Base-by-base conservation (phyloP, 2,797 vertebrate genomes). In the Synaphobranchus kaupii region DNA sequence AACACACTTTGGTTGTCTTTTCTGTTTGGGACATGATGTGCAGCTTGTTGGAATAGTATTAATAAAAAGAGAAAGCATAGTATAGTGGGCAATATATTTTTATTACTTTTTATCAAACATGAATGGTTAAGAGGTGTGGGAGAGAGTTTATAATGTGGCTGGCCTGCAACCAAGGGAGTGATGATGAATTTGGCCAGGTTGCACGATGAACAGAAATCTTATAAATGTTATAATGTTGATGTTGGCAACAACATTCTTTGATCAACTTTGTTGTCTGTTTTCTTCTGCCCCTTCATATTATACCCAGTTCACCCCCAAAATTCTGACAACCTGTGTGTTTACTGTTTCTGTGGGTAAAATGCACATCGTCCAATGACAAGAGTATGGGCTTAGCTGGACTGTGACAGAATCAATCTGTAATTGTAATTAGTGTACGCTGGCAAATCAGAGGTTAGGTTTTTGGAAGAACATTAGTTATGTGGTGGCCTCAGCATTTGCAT, bases 31-130 rank as follows among this genome's bases (percentile, higher is more conserved):
- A n/a, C 50, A 50, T 48, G 44, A n/a, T 48, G 44, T 81, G 78
- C 47, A 81, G 78, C 78, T 81, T 47, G 17, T 81, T 48, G 78
- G 47, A 81, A n/a, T 20, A 81, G 78, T 2, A 50, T 81, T 81
- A 48, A 81, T 81, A 48, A 81, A 81, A 48, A 80, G 39, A 47
- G 76, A 44, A 44, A 80, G 76, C 31, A 47, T 47, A 44, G 13
- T 80, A 80, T 25, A 48, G 34, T 47, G 17, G 39, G 34, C 44
- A 47, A 50, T 47, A 81, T 50, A 48, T 47, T 48, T 81, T 81
- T 25, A 48, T 81, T n/a, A 81, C 47, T 81, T 81, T 81, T 81
- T 81, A 81, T 81, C 44, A 81, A 81, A 48, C 25, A 25, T 50
- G 78, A 48, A 81, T 25, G 22, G 44, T 48, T 48, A 81, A n/a